Base-by-base conservation (phyloP, 1,140 invertebrate genomes). In the Delia radicum region DNA sequence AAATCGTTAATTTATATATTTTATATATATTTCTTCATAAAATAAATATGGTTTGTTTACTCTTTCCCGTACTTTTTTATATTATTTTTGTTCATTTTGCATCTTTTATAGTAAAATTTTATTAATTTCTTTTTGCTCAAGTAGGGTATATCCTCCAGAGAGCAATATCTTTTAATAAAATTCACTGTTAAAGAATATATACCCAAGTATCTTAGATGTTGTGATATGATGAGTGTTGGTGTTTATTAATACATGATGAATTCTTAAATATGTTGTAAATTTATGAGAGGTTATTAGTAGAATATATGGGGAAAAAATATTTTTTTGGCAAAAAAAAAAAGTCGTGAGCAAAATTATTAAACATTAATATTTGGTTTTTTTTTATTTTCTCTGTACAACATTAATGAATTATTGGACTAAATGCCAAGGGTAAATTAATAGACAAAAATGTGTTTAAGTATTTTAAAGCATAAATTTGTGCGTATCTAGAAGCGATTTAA, bases 191-290 rank as follows among this genome's bases (percentile, higher is more conserved):
- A 55, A 55, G 24, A 55, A 21, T 55, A 55, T 24, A 4, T 55
- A 55, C n/a, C 37, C 15, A 42, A 2, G 10, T 13, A 42, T 42
- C 0, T 42, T 55, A 18, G 8, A 21, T 55, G 48, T 55, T n/a
- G 18, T 55, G 21, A 21, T 21, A 55, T 55, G 48, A 55, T 55
- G 48, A n/a, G n/a, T 55, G 48, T 55, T 55, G 48, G 48, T 55
- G 48, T 55, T n/a, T n/a, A n/a, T n/a, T 55, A 55, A 55, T 55
- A 55, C 48, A 55, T 55, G 48, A 55, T 21, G 48, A 55, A 55
- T 55, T 21, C 48, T 55, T 55, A 55, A 55, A 55, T n/a, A 55
- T 55, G 8, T 8, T 55, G 48, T 55, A 55, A 55, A 55, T 55
- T 55, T 55, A 55, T 55, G 48, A 55, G 48, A 18, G 24, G 48